Base-by-base conservation (phyloP, 64 coral and sea anemone genomes). In the Dendronephthya gigantea region DNA sequence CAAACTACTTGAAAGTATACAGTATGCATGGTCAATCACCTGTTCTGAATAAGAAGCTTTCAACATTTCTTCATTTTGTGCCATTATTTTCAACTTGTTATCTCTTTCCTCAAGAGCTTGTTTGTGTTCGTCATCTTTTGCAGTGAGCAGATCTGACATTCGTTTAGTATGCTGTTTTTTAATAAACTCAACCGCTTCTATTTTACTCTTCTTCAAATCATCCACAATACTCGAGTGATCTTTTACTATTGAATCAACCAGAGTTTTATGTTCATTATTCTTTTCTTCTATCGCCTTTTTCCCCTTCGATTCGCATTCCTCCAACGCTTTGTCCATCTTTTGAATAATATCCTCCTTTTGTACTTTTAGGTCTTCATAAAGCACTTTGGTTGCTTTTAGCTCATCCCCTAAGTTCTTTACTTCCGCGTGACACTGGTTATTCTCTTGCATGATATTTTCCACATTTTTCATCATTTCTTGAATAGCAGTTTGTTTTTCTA, bases 401-500 rank as follows among this genome's bases (percentile, higher is more conserved):
- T 41, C 59, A 43, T 87, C 62, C 34, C 13, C 2, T 33, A 79
- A 33, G 15, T 29, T 29, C 72, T 79, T 79, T 15, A 79, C 36
- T 35, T 79, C 72, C 0, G 32, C 22, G 32, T 36, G 34, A 22
- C 22, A 79, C 10, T 19, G 31, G 32, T 79, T 79, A 36, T 79
- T 79, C 22, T 79, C 72, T 33, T 79, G 30, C 72, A 79, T 79
- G 36, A 79, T 79, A 29, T 79, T 88, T 81, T 98, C 92, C 4
- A 98, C 50, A 14, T 98, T 98, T 40, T 83, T 83, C 95, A 93
- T 98, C 95, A 98, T 98, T 72, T 98, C 95, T 82, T 98, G 92
- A 33, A 98, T 90, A 15, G 95, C 95, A 0, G 85, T 86, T 50
- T 93, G 90, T 83, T 98, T 98, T 84, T 98, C 95, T 40, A 93